Percentiles rank a stretch among this genome's conserved stretches.
phyloP scores from a whole-genome alignment of 2,113 vertebrate genomes.

The Accipiter virgatus region DNA sequence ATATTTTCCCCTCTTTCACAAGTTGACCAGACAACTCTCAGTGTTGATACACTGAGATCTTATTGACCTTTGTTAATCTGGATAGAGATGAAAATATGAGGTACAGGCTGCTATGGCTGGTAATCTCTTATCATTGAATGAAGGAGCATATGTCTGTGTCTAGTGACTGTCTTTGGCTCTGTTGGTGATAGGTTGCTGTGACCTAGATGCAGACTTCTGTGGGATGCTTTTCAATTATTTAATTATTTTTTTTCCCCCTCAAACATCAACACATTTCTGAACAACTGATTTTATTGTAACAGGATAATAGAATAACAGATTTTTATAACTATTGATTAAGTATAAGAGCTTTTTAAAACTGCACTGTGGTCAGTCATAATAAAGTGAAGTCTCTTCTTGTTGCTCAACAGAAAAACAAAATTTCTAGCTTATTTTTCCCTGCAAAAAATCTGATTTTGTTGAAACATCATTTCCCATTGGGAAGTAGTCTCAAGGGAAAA shows the following conservation, averaged over 20 bases:
- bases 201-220: background rate
- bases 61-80: background rate
- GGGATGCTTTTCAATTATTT: background rate
- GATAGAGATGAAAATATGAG: background rate
- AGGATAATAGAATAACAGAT: background rate
- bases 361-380: background rate
- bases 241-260: background rate
- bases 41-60: background rate
- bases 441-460: background rate
- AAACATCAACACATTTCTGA: background rate
- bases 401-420: background rate
- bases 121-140: background rate
- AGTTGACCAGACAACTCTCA: background rate
- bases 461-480: background rate
- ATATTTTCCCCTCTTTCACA: background rate
- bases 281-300: background rate
- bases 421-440: background rate
- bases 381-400: background rate
- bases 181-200: background rate
- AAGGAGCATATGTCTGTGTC: background rate
- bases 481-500: background rate
- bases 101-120: background rate
- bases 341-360: background rate
- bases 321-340: background rate
- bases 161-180: background rate